phyloP scores from a whole-genome alignment of 30 jellyfish, hydroid and myxozoan species.

The Pelagia noctiluca region DNA sequence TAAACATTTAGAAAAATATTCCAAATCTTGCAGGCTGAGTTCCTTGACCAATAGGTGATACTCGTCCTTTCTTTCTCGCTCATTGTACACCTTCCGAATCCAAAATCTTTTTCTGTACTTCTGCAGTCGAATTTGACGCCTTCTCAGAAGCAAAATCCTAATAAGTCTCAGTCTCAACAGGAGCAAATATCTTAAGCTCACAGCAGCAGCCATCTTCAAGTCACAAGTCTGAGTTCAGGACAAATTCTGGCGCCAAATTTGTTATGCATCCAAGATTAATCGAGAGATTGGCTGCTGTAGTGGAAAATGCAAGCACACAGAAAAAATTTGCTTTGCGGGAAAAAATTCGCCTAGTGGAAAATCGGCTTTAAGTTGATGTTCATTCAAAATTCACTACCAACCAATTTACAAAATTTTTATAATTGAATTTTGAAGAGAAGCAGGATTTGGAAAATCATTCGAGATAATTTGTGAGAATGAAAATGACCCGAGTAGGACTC shows the following conservation, averaged over 20 bases:
- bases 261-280: neutral
- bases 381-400: no score
- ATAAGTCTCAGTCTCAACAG: neutral
- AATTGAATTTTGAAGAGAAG: no score
- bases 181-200: constrained; percentile 9
- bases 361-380: no score
- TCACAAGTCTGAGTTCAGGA: constrained; percentile 8
- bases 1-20: constrained; percentile 21
- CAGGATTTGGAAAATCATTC: no score
- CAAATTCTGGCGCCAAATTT: constrained; percentile 21
- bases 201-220: constrained; percentile 33
- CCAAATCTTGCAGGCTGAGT: no score
- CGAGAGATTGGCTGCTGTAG: constrained; percentile 9
- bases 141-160: constrained; percentile 34
- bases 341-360: constrained; percentile 31
- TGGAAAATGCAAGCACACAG: constrained; percentile 19
- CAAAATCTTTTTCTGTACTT: constrained; percentile 46
- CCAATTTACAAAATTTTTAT: no score
- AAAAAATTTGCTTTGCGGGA: constrained; percentile 39
- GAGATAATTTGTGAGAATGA: no score
- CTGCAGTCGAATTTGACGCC: constrained; percentile 39
- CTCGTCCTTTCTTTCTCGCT: constrained; percentile 38
- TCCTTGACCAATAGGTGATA: constrained; percentile 32
- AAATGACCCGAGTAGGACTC: no score
- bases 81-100: constrained; percentile 50